Base-by-base conservation (phyloP, 2,113 vertebrate species). In the Perca fluviatilis region DNA sequence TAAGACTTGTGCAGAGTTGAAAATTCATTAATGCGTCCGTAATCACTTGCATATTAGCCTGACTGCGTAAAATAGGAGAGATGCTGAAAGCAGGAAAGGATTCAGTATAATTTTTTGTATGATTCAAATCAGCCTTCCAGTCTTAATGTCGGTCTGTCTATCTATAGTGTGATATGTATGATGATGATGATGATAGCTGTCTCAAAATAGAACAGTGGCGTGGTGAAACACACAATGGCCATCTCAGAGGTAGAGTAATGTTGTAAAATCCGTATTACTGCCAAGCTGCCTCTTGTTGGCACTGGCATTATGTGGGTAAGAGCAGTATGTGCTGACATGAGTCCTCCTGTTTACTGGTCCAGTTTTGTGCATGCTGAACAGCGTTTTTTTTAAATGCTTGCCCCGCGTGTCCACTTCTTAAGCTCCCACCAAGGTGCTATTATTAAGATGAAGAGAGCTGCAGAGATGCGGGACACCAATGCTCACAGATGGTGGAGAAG, bases 41-140 rank as follows among this genome's bases (percentile, higher is more conserved):
- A 91, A 95, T 94, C 82, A 88, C 78, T 86, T 70, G 30, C 79
- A 89, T 80, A 88, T 92, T 82, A 92, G 84, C 71, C 47, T 49
- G 87, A 85, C 69, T 84, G 77, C 77, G 73, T 63, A 73, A 88
- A 87, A 82, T 47, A 85, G 83, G 81, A 88, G 81, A 53, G 72
- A 46, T 72, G 86, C 84, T 83, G 63, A 84, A 83, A 83, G 84
- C 51, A 65, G 77, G 21, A 78, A 21, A 72, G 68, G 65, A 74
- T 68, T 65, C 74, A 19, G 61, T 71, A 19, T 63, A 10, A 83
- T 72, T 84, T 77, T 74, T 46, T 65, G 54, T 21, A 43, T 63
- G 82, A 88, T 85, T 82, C 23, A 75, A 80, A 80, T 83, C 61
- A 58, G 79, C 43, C 54, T 90, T 82, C 58, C 84, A 74, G 64